A percentile compares a stretch with the other conserved stretches of the same genome.
These are phyloP conservation scores for Mactra quadrangularis DNA, from an alignment of 1,140 invertebrate species.

Conservation along the genomic window DNA sequence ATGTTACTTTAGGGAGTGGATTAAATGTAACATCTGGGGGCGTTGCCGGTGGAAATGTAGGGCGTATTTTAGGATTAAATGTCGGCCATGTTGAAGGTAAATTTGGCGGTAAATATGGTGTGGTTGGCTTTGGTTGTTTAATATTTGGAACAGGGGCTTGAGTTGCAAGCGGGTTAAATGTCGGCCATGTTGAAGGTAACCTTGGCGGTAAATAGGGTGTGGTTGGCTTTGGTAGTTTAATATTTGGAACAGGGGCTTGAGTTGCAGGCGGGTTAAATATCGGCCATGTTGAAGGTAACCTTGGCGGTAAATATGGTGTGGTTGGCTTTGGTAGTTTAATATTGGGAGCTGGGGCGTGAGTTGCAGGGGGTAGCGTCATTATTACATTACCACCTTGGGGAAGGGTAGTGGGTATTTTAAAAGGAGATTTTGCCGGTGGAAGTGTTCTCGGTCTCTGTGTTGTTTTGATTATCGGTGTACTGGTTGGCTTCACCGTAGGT, in stretches of 20 bases:
- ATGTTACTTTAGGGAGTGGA: neutral
- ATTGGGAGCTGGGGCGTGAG: neutral
- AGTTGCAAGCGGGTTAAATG: neutral
- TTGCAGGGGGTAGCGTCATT: neutral
- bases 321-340: neutral
- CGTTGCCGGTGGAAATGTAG: neutral
- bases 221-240: neutral
- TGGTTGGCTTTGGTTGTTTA: neutral
- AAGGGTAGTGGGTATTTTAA: neutral
- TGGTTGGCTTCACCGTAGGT: conserved; percentile 15
- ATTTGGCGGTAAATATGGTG: neutral
- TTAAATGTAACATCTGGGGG: neutral
- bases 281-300: neutral
- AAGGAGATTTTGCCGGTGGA: neutral
- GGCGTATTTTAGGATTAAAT: no score
- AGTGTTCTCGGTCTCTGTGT: neutral
- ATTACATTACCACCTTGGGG: neutral
- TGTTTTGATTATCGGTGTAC: neutral
- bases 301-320: neutral
- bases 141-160: neutral
- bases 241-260: neutral
- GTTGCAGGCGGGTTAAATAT: neutral
- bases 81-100: neutral
- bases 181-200: neutral
- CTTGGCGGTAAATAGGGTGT: neutral